These are phyloP conservation scores for Papilio gigon DNA, from an alignment of 2,888 invertebrate species.

Conservation along the genomic window DNA sequence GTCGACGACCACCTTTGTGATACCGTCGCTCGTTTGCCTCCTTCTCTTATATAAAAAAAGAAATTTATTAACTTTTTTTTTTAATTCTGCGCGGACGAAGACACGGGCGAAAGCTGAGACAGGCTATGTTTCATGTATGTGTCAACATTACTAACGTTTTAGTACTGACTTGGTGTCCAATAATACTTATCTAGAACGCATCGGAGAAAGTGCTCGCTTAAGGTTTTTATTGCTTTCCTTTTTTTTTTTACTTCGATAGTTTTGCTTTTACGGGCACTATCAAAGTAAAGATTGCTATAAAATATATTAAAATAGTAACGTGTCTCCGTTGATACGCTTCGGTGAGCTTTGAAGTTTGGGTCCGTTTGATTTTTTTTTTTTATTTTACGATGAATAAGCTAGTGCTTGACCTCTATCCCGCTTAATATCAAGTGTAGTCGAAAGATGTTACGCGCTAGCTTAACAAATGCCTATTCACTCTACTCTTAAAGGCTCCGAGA, in stretches of 20 bases:
- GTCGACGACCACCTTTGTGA: too few relatives aligned
- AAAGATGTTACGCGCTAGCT: too few relatives aligned
- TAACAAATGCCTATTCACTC: too few relatives aligned
- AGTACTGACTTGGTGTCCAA: not conserved
- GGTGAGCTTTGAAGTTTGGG: not conserved
- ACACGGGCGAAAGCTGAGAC: too few relatives aligned
- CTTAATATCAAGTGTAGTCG: too few relatives aligned
- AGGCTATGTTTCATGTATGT: not conserved
- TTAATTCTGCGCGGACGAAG: too few relatives aligned
- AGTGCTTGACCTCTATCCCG: too few relatives aligned
- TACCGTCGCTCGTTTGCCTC: too few relatives aligned
- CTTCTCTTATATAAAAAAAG: too few relatives aligned
- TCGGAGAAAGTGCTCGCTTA: not conserved
- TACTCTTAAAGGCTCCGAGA: too few relatives aligned
- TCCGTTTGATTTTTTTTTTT: not conserved
- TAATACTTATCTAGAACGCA: slow-evolving; percentile 5
- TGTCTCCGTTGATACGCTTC: not conserved
- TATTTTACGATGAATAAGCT: too few relatives aligned
- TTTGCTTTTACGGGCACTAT: slow-evolving; percentile 15
- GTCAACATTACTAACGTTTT: not conserved
- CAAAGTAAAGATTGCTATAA: slow-evolving; percentile 15
- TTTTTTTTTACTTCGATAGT: slow-evolving; percentile 11
- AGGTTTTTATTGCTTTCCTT: slow-evolving; percentile 8
- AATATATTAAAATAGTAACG: not conserved
- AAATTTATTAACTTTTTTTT: too few relatives aligned